phyloP scores from a whole-genome alignment of 2,888 invertebrate genomes.

The Monopis laevigella region DNA sequence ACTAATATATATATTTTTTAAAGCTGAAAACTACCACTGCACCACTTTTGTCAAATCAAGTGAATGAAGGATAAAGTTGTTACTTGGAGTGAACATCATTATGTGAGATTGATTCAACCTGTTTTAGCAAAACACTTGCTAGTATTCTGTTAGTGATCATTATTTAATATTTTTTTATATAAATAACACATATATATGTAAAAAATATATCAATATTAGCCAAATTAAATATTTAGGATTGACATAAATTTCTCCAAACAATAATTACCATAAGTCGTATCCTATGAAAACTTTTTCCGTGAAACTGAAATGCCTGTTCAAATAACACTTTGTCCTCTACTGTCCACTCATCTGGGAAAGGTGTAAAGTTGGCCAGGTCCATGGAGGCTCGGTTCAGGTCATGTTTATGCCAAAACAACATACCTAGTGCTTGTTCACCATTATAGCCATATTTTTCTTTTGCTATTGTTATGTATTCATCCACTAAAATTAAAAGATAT shows the following conservation, averaged over 20 bases:
- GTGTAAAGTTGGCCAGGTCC: conserved; percentile 96
- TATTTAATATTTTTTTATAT: too few relatives aligned
- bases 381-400: conserved; percentile 91
- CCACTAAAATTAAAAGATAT: conserved; percentile 73
- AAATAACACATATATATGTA: too few relatives aligned
- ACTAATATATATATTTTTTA: too few relatives aligned
- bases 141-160: too few relatives aligned
- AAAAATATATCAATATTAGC: neutral
- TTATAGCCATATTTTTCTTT: conserved; percentile 98
- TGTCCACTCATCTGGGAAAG: conserved; percentile 98
- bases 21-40: too few relatives aligned
- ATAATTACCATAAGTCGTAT: conserved; percentile 93
- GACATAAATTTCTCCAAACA: too few relatives aligned
- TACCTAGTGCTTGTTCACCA: conserved; percentile 96
- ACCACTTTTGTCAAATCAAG: too few relatives aligned
- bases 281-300: conserved; percentile 97
- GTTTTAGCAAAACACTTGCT: too few relatives aligned
- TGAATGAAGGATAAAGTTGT: too few relatives aligned
- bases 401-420: conserved; percentile 99
- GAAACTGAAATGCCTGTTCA: conserved; percentile 98
- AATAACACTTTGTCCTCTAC: conserved; percentile 97
- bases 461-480: conserved; percentile 92
- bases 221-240: neutral
- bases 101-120: too few relatives aligned
- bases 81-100: too few relatives aligned